A percentile compares a stretch with the other conserved stretches of the same genome.
Conservation (phyloP, 1,140 invertebrate genomes). For the Mamestra configurata region DNA sequence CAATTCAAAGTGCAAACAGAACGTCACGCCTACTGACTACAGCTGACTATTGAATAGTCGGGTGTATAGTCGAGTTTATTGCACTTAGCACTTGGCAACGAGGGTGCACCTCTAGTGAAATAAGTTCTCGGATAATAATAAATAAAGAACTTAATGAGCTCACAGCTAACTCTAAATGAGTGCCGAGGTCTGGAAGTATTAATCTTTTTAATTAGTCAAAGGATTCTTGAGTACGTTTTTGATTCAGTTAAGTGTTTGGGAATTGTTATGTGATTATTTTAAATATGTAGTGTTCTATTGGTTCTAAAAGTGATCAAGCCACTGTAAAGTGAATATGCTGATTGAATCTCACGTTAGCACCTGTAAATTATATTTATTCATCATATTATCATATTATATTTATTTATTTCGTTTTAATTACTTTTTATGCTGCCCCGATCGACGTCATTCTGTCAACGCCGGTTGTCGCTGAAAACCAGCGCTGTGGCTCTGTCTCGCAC, state of each 20-base stretch:
- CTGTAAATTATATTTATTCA: too few species aligned
- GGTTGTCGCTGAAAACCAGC: too few species aligned
- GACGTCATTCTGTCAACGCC: too few species aligned
- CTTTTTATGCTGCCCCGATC: too few species aligned
- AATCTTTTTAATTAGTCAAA: slow-evolving; percentile 28
- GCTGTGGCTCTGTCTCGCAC: too few species aligned
- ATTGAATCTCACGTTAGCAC: too few species aligned
- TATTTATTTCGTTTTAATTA: too few species aligned
- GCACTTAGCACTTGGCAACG: slow-evolving; percentile 15
- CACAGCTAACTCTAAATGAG: slow-evolving; percentile 4
- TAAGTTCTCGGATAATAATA: slow-evolving; percentile 7
- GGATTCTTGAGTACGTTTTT: background rate
- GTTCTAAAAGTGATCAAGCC: too few species aligned
- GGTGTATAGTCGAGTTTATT: background rate
- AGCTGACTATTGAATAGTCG: background rate
- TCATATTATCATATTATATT: too few species aligned
- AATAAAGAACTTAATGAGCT: slow-evolving; percentile 14
- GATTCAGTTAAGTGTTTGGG: background rate
- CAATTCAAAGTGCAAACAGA: background rate
- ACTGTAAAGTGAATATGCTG: too few species aligned
- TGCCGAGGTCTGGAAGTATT: background rate
- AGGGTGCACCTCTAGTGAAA: slow-evolving; percentile 29
- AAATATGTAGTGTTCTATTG: too few species aligned
- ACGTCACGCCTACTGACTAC: slow-evolving; percentile 8
- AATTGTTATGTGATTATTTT: too few species aligned